A percentile compares a stretch with the other conserved stretches of the same genome.
phyloP scores from a whole-genome alignment of 2,797 vertebrate species.

The Mallotus villosus region DNA sequence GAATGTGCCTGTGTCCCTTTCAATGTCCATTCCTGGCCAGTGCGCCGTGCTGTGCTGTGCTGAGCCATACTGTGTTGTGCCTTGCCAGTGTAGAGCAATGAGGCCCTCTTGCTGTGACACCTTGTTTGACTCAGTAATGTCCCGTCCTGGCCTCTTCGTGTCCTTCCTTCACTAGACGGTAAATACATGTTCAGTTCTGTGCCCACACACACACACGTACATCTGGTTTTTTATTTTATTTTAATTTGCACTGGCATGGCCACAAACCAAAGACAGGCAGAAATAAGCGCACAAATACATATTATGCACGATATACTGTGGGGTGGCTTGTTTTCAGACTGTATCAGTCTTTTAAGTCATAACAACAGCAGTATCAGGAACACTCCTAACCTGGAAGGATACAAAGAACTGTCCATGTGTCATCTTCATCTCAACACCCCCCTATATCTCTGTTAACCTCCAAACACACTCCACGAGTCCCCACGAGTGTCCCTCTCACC shows the following conservation, averaged over 20 bases:
- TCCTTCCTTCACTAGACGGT: slow-evolving; percentile 8
- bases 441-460: slow-evolving; percentile 68
- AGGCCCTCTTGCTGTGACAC: slow-evolving; percentile 9
- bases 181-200: not conserved
- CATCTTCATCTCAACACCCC: slow-evolving; percentile 61
- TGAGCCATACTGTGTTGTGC: slow-evolving; percentile 5
- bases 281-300: no score
- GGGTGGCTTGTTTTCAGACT: not conserved
- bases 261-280: not conserved
- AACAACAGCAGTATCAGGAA: not conserved
- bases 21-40: slow-evolving; percentile 10
- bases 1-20: slow-evolving; percentile 1
- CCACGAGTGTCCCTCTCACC: slow-evolving; percentile 45
- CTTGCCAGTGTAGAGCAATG: not conserved
- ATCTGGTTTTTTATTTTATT: not conserved
- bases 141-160: slow-evolving; percentile 15
- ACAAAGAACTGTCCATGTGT: slow-evolving; percentile 44
- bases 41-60: slow-evolving; percentile 18
- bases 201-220: not conserved
- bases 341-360: not conserved
- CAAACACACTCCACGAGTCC: slow-evolving; percentile 58
- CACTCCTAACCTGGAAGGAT: slow-evolving; percentile 6
- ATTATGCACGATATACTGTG: not conserved
- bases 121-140: slow-evolving; percentile 12
- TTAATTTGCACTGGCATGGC: not conserved